These are phyloP conservation scores for Ictalurus punctatus DNA, from an alignment of 2,113 vertebrate genomes.

Conservation along the genomic window DNA sequence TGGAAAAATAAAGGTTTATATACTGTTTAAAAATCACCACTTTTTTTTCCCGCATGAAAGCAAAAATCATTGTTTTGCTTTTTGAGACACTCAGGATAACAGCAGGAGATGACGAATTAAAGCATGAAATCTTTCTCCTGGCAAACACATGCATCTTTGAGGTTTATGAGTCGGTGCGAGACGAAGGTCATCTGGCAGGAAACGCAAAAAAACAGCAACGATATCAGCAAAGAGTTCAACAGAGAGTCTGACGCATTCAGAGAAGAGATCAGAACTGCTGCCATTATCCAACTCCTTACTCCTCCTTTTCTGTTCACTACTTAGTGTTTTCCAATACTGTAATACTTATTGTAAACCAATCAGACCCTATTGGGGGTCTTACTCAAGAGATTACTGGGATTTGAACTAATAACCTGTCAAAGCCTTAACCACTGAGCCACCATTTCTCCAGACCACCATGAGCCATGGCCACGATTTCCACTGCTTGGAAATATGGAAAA, in stretches of 20 bases:
- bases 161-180: slow-evolving; percentile 34
- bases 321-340: not conserved
- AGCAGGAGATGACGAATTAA: slow-evolving; percentile 20
- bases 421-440: not conserved
- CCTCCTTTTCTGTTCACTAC: not conserved
- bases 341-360: not conserved
- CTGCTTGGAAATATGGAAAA: not conserved
- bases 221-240: not conserved
- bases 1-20: not conserved
- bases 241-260: slow-evolving; percentile 4
- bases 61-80: slow-evolving; percentile 6
- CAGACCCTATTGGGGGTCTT: not conserved
- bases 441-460: not conserved
- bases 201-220: slow-evolving; percentile 32
- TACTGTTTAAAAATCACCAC: not conserved
- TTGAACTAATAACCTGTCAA: not conserved
- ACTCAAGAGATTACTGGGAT: not conserved
- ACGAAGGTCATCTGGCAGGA: slow-evolving; percentile 17
- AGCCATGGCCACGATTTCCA: not conserved
- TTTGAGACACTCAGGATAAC: not conserved
- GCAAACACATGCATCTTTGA: slow-evolving; percentile 11
- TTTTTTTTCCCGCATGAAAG: not conserved
- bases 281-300: not conserved
- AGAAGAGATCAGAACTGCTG: not conserved
- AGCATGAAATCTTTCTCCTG: slow-evolving; percentile 11